Evolutionary conservation across 1,140 invertebrate species (phyloP).

Genomic region (Zaprionus nigranus): DNA sequence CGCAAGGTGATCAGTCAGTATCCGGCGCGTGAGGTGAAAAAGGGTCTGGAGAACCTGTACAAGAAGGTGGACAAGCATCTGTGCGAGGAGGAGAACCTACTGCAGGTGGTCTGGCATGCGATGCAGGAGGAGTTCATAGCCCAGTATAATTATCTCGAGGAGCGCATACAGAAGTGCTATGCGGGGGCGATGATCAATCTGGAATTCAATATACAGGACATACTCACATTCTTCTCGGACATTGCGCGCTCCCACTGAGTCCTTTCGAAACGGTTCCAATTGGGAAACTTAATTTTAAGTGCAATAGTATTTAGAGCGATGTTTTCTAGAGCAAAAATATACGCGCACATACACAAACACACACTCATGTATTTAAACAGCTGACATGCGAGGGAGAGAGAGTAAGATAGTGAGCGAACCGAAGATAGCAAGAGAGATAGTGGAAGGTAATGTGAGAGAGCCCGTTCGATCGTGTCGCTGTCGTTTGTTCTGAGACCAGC

Average conservation of each 20-base stretch:
- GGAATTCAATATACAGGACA: conserved; percentile 98
- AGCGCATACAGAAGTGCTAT: conserved; percentile 97
- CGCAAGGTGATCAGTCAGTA: conserved; percentile 98
- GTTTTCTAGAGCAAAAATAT: conserved; percentile 58
- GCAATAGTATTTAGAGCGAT: conserved; percentile 76
- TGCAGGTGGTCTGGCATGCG: conserved; percentile 98
- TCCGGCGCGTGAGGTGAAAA: conserved; percentile 97
- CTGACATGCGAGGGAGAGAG: conserved; percentile 17
- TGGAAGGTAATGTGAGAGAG: neutral
- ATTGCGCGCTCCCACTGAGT: conserved; percentile 95
- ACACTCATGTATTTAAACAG: conserved; percentile 56
- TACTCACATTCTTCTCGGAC: conserved; percentile 98
- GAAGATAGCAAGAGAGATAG: neutral
- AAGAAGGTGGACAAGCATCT: conserved; percentile 99
- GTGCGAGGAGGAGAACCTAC: conserved; percentile 96
- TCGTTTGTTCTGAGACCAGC: conserved; percentile 46
- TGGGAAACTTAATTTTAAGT: conserved; percentile 67
- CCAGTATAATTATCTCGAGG: conserved; percentile 97
- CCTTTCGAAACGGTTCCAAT: conserved; percentile 3
- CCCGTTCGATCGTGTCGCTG: neutral
- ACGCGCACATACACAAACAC: conserved; percentile 49
- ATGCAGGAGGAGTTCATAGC: conserved; percentile 99
- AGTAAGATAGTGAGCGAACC: neutral
- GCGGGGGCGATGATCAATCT: conserved; percentile 97
- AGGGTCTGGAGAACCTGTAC: conserved; percentile 97